phyloP scores from a whole-genome alignment of 2,888 invertebrate genomes.

The Acanthosepion lycidas region DNA sequence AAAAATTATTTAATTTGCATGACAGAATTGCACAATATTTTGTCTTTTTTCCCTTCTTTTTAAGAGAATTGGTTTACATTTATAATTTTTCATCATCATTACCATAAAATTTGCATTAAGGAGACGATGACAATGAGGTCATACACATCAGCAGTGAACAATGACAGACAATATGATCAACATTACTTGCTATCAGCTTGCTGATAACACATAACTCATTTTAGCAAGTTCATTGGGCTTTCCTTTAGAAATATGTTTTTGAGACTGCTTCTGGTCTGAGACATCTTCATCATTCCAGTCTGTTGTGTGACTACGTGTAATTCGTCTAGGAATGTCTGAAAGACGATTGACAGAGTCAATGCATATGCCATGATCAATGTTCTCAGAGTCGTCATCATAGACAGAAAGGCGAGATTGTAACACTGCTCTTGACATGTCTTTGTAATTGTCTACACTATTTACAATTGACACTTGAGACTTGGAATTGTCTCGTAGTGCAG shows the following conservation, averaged over 20 bases:
- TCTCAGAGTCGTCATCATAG: not conserved
- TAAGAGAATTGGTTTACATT: not conserved
- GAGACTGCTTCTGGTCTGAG: not conserved
- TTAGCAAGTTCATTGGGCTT: conserved; percentile 10
- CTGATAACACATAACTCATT: conserved; percentile 8
- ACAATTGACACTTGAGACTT: not conserved
- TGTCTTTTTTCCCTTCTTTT: not conserved
- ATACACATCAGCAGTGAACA: not conserved
- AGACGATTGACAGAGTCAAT: conserved; percentile 40
- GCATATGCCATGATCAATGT: conserved; percentile 24
- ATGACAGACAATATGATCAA: not conserved
- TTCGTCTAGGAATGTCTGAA: conserved; percentile 37
- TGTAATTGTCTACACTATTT: not conserved
- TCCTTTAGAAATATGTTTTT: not conserved
- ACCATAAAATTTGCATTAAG: not conserved
- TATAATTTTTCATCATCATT: not conserved
- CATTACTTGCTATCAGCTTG: not conserved
- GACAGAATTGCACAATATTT: not conserved
- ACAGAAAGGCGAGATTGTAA: conserved; percentile 8
- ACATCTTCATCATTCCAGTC: conserved; percentile 21
- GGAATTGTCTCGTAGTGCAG: not conserved
- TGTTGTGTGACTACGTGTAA: conserved; percentile 44
- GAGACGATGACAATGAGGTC: not conserved
- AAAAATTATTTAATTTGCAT: not conserved
- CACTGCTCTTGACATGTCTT: not conserved